Conservation (phyloP, 2,797 vertebrate species). For the Mastacembelus armatus region DNA sequence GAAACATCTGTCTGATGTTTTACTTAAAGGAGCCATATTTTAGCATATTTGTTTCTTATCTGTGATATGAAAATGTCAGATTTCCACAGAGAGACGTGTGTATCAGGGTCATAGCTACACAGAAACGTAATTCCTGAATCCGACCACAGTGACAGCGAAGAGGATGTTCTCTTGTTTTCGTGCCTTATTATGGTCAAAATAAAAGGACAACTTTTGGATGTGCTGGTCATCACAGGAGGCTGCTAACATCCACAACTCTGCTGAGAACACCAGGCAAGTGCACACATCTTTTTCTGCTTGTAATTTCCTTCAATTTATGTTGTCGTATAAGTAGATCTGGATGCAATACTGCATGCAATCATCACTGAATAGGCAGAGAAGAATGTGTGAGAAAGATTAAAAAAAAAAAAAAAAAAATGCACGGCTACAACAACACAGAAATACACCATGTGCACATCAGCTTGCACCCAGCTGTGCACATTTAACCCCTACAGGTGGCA, state of each 20-base stretch:
- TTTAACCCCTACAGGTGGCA: conserved; percentile 56
- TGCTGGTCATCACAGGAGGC: no score
- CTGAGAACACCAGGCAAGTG: neutral
- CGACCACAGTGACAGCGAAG: neutral
- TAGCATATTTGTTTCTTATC: no score
- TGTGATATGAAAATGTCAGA: no score
- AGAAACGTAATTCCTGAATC: no score
- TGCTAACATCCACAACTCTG: neutral
- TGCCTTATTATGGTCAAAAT: neutral
- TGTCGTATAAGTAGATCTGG: conserved; percentile 27
- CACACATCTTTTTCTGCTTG: conserved; percentile 1
- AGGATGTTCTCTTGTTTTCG: conserved; percentile 14
- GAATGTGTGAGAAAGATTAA: conserved; percentile 16
- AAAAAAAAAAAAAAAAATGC: no score
- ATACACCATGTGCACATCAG: conserved; percentile 30
- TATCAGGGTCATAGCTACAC: no score
- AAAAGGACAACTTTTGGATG: no score
- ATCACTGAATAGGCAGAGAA: conserved; percentile 12
- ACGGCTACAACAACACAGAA: neutral
- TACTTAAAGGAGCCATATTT: no score
- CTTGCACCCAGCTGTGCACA: conserved; percentile 54
- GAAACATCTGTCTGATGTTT: no score
- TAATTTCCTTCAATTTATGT: no score
- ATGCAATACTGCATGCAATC: conserved; percentile 16
- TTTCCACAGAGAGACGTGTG: no score